These are phyloP conservation scores for Octodonta nipae DNA, from an alignment of 2,888 invertebrate species.

Conservation along the genomic window DNA sequence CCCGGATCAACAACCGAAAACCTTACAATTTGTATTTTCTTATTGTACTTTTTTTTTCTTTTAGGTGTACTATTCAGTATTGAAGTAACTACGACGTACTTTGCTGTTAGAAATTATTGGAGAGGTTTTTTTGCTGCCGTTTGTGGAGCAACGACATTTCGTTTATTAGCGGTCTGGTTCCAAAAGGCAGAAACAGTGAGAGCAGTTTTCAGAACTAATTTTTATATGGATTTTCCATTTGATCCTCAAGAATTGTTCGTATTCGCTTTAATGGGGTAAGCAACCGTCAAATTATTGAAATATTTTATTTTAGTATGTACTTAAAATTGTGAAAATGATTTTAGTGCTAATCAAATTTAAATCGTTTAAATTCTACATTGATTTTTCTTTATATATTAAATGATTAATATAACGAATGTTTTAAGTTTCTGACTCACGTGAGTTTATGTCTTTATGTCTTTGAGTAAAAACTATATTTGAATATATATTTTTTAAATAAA, in stretches of 20 bases:
- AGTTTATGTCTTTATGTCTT: no score
- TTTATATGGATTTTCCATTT: constrained; percentile 90
- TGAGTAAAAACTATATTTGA: no score
- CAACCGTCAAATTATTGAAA: neutral
- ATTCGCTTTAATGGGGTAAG: constrained; percentile 82
- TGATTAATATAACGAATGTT: no score
- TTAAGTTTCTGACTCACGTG: no score
- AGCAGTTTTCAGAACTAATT: constrained; percentile 83
- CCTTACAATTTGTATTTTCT: no score
- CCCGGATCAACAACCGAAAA: no score
- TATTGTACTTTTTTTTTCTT: neutral
- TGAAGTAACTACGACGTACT: constrained; percentile 97
- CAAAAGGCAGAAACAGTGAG: constrained; percentile 86
- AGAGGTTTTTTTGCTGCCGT: constrained; percentile 95
- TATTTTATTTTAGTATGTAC: neutral
- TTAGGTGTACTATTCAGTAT: constrained; percentile 93
- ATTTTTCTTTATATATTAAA: no score
- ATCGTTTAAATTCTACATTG: no score
- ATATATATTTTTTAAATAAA: no score
- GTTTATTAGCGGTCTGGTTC: constrained; percentile 88
- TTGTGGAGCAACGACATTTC: constrained; percentile 90
- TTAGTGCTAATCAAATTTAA: no score
- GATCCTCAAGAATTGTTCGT: constrained; percentile 94
- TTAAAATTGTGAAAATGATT: no score
- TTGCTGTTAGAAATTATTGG: constrained; percentile 98